These are phyloP conservation scores for Serinus canaria DNA, from an alignment of 2,113 vertebrate genomes.

Conservation along the genomic window DNA sequence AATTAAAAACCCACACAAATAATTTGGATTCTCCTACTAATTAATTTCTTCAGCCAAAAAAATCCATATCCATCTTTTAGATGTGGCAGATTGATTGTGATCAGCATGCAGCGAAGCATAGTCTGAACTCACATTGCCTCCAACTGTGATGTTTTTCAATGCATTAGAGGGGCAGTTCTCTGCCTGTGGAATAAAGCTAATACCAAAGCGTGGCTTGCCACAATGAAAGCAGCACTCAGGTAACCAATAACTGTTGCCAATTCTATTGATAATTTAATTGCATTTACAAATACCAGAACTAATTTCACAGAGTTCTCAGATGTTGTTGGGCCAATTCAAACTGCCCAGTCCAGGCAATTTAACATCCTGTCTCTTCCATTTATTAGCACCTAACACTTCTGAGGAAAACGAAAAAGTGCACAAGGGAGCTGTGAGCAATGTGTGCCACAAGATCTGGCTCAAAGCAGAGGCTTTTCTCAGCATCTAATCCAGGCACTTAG, in stretches of 20 bases:
- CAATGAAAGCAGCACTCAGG: not conserved
- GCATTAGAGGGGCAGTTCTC: not conserved
- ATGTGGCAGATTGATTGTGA: not conserved
- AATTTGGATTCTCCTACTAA: not conserved
- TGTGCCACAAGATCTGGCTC: not conserved
- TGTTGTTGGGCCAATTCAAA: not conserved
- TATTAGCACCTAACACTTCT: not conserved
- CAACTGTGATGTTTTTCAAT: not conserved
- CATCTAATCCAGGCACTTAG: not conserved
- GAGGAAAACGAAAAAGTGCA: not conserved
- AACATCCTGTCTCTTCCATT: not conserved
- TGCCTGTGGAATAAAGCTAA: not conserved
- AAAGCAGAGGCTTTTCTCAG: constrained; percentile 3
- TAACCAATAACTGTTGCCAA: not conserved
- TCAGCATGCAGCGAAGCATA: not conserved
- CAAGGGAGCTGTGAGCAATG: not conserved
- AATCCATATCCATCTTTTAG: not conserved
- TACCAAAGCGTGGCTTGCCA: not conserved
- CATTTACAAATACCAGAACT: not conserved
- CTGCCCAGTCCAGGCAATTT: not conserved
- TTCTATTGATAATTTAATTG: not conserved
- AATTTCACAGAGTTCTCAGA: not conserved
- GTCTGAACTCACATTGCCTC: not conserved
- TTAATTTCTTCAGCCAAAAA: not conserved
- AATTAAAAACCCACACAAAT: not conserved